Evolutionary conservation across 2,888 invertebrate species (phyloP).

Genomic region (Macrophya annulata): DNA sequence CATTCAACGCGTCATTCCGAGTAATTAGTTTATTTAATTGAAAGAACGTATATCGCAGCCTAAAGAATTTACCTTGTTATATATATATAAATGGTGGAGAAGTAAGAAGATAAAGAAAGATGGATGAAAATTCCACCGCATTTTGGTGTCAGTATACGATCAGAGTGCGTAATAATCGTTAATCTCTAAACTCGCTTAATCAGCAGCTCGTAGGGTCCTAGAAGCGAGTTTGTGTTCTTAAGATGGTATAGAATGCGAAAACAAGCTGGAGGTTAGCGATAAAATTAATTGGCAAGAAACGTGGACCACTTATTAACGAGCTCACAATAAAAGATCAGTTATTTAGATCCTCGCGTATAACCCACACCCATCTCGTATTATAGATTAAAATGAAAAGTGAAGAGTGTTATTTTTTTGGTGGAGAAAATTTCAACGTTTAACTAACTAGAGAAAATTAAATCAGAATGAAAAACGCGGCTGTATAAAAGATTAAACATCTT

Average conservation of each 20-base stretch:
- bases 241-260: conserved; percentile 40
- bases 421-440: not conserved
- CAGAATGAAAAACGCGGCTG: not conserved
- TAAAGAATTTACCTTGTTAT: conserved; percentile 16
- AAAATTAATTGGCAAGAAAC: conserved; percentile 53
- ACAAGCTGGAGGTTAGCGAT: conserved; percentile 30
- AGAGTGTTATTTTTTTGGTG: not conserved
- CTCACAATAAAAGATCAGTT: conserved; percentile 23
- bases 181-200: conserved; percentile 51
- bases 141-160: conserved; percentile 38
- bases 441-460: not conserved
- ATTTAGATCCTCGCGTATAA: not conserved
- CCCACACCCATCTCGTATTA: not conserved
- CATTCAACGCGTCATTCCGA: conserved; percentile 1
- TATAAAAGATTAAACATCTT: not conserved
- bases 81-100: conserved; percentile 1
- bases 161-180: conserved; percentile 47
- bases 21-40: conserved; percentile 30
- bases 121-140: conserved; percentile 23
- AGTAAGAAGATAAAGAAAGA: conserved; percentile 17
- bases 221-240: conserved; percentile 17
- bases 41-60: not conserved
- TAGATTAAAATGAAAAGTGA: not conserved
- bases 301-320: conserved; percentile 23
- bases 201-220: conserved; percentile 20